These are phyloP conservation scores for Cryptus armator DNA, from an alignment of 2,888 invertebrate species.

Conservation along the genomic window DNA sequence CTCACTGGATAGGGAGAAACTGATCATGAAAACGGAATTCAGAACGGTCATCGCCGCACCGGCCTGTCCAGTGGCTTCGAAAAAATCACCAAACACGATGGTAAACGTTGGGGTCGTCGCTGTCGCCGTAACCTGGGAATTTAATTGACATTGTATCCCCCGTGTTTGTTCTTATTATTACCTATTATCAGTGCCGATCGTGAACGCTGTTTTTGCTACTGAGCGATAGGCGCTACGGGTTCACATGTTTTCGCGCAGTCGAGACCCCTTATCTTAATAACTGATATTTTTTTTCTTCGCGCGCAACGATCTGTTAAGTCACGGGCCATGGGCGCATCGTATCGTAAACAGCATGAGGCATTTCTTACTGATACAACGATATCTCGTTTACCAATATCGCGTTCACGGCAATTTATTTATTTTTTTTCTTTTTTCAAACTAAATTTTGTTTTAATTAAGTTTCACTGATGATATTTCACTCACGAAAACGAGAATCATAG, in stretches of 20 bases:
- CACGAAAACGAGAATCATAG: conserved; percentile 94
- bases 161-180: background rate
- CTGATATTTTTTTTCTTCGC: conserved; percentile 21
- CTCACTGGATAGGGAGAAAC: conserved; percentile 88
- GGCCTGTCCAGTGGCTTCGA: conserved; percentile 88
- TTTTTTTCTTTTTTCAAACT: background rate
- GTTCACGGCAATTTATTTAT: background rate
- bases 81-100: conserved; percentile 90
- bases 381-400: background rate
- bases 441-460: background rate
- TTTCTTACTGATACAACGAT: conserved; percentile 11
- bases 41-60: conserved; percentile 90
- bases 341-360: background rate
- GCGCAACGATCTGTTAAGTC: conserved; percentile 39
- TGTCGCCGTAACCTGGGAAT: conserved; percentile 88
- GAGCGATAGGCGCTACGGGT: background rate
- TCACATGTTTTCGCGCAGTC: conserved; percentile 14
- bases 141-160: background rate
- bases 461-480: conserved; percentile 84
- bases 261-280: conserved; percentile 47
- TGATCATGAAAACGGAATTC: conserved; percentile 90
- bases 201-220: background rate
- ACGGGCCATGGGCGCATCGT: background rate
- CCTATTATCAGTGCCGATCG: background rate
- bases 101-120: conserved; percentile 90